These are phyloP conservation scores for Eretmochelys imbricata DNA, from an alignment of 2,113 vertebrate genomes.

Conservation along the genomic window DNA sequence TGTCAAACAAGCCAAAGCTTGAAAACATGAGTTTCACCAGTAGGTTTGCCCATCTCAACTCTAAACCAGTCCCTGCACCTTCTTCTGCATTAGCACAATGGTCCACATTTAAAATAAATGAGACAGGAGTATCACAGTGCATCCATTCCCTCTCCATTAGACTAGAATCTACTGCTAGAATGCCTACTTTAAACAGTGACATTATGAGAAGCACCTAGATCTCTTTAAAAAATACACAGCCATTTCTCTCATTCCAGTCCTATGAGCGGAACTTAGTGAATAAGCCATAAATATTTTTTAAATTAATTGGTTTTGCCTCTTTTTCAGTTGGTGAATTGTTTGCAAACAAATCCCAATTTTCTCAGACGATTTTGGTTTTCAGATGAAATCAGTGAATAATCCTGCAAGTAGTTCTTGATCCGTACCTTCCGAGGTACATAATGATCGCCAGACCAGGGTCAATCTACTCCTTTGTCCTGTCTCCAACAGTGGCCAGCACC, in stretches of 20 bases:
- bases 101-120: too few relatives aligned
- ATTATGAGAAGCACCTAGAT: background rate
- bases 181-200: background rate
- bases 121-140: background rate
- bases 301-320: background rate
- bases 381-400: background rate
- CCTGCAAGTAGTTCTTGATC: background rate
- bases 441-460: background rate
- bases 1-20: background rate
- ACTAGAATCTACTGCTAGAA: background rate
- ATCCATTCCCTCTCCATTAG: background rate
- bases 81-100: background rate
- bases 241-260: background rate
- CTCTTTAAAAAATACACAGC: background rate
- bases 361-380: background rate
- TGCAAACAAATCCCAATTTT: background rate
- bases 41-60: background rate
- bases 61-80: background rate
- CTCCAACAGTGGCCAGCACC: too few relatives aligned
- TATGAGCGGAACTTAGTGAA: background rate
- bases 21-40: background rate
- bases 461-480: background rate
- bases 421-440: background rate
- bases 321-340: background rate
- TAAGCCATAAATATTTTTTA: background rate